A percentile compares a stretch with the other conserved stretches of the same genome.
Conservation (phyloP, 2,113 vertebrate genomes). For the Oryzias javanicus region DNA sequence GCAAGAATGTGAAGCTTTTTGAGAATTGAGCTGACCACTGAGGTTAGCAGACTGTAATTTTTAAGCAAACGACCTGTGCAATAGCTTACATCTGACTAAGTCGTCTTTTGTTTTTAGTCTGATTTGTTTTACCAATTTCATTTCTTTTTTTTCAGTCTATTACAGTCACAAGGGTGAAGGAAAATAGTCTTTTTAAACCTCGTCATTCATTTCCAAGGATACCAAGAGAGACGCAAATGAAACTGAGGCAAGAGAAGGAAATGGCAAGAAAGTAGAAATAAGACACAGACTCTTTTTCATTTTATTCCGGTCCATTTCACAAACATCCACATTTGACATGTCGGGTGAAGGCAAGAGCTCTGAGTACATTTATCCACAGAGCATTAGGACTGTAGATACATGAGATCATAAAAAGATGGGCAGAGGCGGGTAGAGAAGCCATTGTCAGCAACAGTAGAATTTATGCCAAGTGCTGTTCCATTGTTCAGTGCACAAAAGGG, state of each 20-base stretch:
- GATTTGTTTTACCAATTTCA: constrained; percentile 46
- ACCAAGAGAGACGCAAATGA: constrained; percentile 35
- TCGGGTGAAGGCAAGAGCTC: constrained; percentile 49
- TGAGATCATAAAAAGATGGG: constrained; percentile 64
- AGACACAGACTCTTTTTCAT: constrained; percentile 49
- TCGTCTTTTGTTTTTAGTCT: constrained; percentile 34
- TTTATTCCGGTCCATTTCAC: constrained; percentile 76
- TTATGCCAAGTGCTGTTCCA: constrained; percentile 56
- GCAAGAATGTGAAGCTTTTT: no score
- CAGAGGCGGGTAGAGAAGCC: constrained; percentile 42
- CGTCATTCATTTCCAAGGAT: constrained; percentile 43
- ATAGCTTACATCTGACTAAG: background rate
- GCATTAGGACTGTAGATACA: constrained; percentile 55
- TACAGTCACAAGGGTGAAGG: constrained; percentile 33
- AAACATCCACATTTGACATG: constrained; percentile 70
- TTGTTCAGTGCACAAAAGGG: constrained; percentile 55
- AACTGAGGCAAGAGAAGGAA: constrained; percentile 34
- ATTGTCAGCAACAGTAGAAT: constrained; percentile 65
- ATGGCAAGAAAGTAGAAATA: constrained; percentile 48
- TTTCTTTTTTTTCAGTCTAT: constrained; percentile 48
- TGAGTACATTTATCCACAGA: constrained; percentile 60
- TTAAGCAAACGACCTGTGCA: background rate
- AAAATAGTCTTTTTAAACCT: constrained; percentile 34
- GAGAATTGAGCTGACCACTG: no score
- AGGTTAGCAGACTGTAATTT: no score